phyloP scores from a whole-genome alignment of 2,888 invertebrate species.

The Corbicula japonica region DNA sequence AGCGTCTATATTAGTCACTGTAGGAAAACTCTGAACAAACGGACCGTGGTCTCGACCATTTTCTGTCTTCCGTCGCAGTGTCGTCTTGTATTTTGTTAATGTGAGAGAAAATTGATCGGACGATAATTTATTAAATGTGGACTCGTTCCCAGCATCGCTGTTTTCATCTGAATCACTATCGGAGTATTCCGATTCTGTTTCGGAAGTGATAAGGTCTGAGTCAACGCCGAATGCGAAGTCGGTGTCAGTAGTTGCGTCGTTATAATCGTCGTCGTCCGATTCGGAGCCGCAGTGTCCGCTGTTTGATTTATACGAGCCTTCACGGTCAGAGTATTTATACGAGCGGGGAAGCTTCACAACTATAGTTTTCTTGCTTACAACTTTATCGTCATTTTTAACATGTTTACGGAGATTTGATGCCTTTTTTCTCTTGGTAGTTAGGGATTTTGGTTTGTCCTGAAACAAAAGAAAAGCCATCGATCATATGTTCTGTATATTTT shows the following conservation, averaged over 20 bases:
- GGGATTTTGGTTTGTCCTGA: conserved; percentile 11
- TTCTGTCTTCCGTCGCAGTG: neutral
- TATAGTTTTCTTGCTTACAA: conserved; percentile 17
- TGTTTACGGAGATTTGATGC: conserved; percentile 1
- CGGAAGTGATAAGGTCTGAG: conserved; percentile 7
- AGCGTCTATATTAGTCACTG: conserved; percentile 32
- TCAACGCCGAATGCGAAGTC: conserved; percentile 28
- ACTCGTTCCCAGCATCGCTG: conserved; percentile 5
- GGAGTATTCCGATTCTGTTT: conserved; percentile 9
- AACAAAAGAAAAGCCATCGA: too few relatives aligned
- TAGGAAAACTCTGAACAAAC: conserved; percentile 25
- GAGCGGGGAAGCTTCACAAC: conserved; percentile 42
- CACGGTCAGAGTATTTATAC: neutral
- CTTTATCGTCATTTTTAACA: neutral
- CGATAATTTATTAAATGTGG: neutral
- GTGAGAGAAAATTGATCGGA: conserved; percentile 35
- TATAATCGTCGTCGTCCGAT: neutral
- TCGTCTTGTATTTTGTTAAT: conserved; percentile 34
- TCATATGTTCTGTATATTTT: too few relatives aligned
- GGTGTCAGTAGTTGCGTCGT: conserved; percentile 30
- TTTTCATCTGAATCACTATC: conserved; percentile 1
- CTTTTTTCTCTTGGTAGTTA: conserved; percentile 5
- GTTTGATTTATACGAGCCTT: conserved; percentile 12
- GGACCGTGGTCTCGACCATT: neutral
- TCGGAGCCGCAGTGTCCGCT: conserved; percentile 34